Percentiles rank a stretch among this genome's conserved stretches.
Conservation (phyloP, 2,888 invertebrate species). For the Ptychoptera contaminata region DNA sequence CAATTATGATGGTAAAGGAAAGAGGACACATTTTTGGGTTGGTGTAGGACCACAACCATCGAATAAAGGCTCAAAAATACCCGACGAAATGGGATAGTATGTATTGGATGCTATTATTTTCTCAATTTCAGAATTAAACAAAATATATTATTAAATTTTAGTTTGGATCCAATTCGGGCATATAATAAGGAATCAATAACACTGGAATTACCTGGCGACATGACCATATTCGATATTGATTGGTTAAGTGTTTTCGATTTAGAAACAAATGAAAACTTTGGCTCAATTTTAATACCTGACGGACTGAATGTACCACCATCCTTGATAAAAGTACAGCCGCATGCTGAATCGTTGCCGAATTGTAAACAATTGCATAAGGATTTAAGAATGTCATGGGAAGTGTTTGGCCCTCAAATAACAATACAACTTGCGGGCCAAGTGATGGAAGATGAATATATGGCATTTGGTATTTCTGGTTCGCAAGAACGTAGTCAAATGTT, state of each 20-base stretch:
- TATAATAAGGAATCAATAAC: conserved; percentile 59
- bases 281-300: conserved; percentile 62
- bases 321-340: conserved; percentile 44
- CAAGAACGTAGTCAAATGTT: conserved; percentile 57
- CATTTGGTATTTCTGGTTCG: conserved; percentile 76
- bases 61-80: conserved; percentile 63
- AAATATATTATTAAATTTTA: conserved; percentile 21
- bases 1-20: conserved; percentile 59
- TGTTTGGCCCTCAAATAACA: conserved; percentile 77
- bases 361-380: conserved; percentile 75
- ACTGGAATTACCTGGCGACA: conserved; percentile 63
- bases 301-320: conserved; percentile 77
- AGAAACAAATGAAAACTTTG: conserved; percentile 47
- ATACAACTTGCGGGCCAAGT: conserved; percentile 64
- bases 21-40: conserved; percentile 71
- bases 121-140: background rate
- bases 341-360: conserved; percentile 55
- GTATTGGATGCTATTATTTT: conserved; percentile 24
- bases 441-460: conserved; percentile 64
- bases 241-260: conserved; percentile 74
- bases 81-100: conserved; percentile 88
- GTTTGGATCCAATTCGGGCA: conserved; percentile 59
- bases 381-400: conserved; percentile 75
- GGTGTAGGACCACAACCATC: conserved; percentile 80
- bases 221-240: conserved; percentile 63